These are phyloP conservation scores for Drosophila tsacasi DNA, from an alignment of 1,140 invertebrate species.

Conservation along the genomic window DNA sequence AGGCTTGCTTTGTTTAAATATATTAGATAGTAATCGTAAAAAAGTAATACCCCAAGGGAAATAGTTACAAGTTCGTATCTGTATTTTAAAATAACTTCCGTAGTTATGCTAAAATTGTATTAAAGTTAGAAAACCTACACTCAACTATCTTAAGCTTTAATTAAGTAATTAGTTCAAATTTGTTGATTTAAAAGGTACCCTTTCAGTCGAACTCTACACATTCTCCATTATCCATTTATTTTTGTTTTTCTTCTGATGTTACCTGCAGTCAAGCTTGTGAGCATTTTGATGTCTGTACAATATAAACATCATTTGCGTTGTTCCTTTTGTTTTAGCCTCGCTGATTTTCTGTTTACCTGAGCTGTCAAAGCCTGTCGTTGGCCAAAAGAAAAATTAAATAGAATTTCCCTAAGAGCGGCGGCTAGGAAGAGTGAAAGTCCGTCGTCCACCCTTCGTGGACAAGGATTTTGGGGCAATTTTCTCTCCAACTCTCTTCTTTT, in stretches of 20 bases:
- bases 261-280: conserved; percentile 35
- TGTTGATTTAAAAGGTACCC: conserved; percentile 4
- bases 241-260: conserved; percentile 22
- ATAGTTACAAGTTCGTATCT: neutral
- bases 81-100: neutral
- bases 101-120: neutral
- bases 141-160: neutral
- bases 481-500: conserved; percentile 22
- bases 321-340: conserved; percentile 76
- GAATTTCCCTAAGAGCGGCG: conserved; percentile 23
- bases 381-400: conserved; percentile 35
- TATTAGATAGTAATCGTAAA: neutral
- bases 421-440: conserved; percentile 17
- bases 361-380: conserved; percentile 50
- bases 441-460: conserved; percentile 37
- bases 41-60: neutral
- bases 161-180: neutral
- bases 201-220: neutral
- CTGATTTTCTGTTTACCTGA: conserved; percentile 79
- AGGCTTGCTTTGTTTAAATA: neutral
- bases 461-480: conserved; percentile 24
- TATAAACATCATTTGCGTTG: conserved; percentile 80
- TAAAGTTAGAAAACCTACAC: neutral
- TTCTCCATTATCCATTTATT: neutral
- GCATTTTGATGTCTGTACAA: conserved; percentile 77